Evolutionary conservation across 1,140 invertebrate species (phyloP).

Genomic region (Drosophila miranda): DNA sequence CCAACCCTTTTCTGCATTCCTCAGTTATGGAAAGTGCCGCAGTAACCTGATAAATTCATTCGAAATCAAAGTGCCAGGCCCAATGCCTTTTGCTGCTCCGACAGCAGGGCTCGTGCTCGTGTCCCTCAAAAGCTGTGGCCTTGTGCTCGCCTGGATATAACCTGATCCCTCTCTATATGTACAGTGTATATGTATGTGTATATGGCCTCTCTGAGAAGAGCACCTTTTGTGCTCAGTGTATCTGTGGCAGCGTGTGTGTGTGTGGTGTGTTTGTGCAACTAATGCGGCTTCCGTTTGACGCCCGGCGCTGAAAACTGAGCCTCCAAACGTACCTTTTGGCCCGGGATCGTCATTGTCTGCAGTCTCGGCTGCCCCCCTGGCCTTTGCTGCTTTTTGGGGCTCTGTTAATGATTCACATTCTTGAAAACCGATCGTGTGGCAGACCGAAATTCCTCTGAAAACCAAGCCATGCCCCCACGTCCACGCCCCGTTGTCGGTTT

Average conservation of each 20-base stretch:
- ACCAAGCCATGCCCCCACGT: conserved; percentile 34
- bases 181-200: neutral
- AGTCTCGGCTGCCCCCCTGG: conserved; percentile 15
- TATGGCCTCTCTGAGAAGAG: conserved; percentile 21
- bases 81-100: conserved; percentile 4
- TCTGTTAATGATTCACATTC: conserved; percentile 60
- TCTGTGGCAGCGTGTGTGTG: conserved; percentile 10
- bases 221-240: conserved; percentile 28
- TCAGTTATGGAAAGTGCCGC: neutral
- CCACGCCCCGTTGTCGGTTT: conserved; percentile 32
- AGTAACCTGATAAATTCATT: conserved; percentile 14
- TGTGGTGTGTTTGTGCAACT: conserved; percentile 28
- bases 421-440: conserved; percentile 62
- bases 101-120: conserved; percentile 42
- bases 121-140: conserved; percentile 11
- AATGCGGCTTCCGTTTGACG: conserved; percentile 79
- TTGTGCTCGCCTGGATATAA: conserved; percentile 35
- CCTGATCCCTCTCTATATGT: conserved; percentile 25
- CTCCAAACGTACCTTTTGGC: conserved; percentile 23
- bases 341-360: conserved; percentile 11
- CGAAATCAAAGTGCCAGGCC: conserved; percentile 20
- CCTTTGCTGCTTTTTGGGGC: conserved; percentile 1
- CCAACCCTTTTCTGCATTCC: neutral
- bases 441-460: conserved; percentile 66
- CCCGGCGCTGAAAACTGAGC: conserved; percentile 66